Base-by-base conservation (phyloP, 2,888 invertebrate genomes). In the Drosophila formosana region DNA sequence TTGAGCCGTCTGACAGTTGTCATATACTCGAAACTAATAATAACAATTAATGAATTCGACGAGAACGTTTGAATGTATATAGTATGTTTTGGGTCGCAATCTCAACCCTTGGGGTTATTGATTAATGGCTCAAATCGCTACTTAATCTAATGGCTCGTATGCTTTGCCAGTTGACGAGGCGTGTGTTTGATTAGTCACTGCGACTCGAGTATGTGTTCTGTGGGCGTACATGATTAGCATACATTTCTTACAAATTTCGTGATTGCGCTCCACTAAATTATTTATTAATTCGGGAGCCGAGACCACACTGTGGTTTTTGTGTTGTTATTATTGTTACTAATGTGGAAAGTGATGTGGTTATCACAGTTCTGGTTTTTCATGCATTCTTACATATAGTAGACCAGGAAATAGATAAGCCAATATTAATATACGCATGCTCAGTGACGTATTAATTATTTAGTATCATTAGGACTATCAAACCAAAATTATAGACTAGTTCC, bases 131-230 rank as follows among this genome's bases (percentile, higher is more conserved):
- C 61, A 77, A 75, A 80, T 87, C 71, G 81, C 75, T 81, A 83
- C 89, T 88, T 88, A 83, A 78, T 70, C 64, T 75, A 89, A 88
- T 88, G 86, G 84, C 70, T 80, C 88, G 66, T 72, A 37, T 68
- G 47, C 47, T 39, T 58, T 45, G 66, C 45, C 23, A 53, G 58
- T 74, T 68, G 65, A 50, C 69, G 41, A 57, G 58, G 65, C 69
- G 52, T 58, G 61, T 62, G 61, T 51, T 71, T 75, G 70, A 71
- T 67, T 64, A 58, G 65, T 62, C 25, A 46, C 13, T 32, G 28
- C 25, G 28, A 28, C 43, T 43, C 7, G n/a, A 13, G 50, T 2
- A 8, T 53, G 11, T 25, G 39, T 37, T 37, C 28, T 30, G 39
- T 63, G 41, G 32, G 9, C 43, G 47, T 64, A 49, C 37, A 37